Conservation (phyloP, 1,140 invertebrate species). For the Halyomorpha halys region DNA sequence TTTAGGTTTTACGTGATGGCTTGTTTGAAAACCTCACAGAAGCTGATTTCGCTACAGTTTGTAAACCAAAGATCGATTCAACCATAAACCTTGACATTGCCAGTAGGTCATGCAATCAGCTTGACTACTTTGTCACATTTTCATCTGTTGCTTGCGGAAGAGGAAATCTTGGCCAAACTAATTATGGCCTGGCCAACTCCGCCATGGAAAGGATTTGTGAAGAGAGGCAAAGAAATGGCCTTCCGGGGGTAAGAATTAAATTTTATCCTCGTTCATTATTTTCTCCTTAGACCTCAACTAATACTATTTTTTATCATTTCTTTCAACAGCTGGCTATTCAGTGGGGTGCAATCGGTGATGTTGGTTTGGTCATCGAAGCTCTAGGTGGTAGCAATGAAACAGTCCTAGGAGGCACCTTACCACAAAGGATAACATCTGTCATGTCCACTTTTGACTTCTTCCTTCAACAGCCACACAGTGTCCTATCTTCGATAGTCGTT, state of each 20-base stretch:
- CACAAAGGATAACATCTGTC: conserved; percentile 84
- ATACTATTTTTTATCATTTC: conserved; percentile 22
- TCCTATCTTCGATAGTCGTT: conserved; percentile 69
- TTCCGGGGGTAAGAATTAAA: conserved; percentile 49
- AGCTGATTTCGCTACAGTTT: conserved; percentile 63
- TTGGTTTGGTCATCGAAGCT: conserved; percentile 78
- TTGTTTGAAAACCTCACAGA: conserved; percentile 79
- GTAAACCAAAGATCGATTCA: conserved; percentile 64
- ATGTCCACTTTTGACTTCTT: conserved; percentile 75
- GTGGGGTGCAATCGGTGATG: conserved; percentile 96
- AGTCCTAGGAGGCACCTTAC: conserved; percentile 82
- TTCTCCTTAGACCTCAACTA: too few species aligned
- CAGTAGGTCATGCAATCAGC: conserved; percentile 60
- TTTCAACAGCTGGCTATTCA: conserved; percentile 65
- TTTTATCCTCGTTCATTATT: background rate
- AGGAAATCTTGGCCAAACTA: conserved; percentile 88
- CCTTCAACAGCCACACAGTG: conserved; percentile 74
- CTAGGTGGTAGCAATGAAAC: conserved; percentile 76
- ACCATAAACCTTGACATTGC: conserved; percentile 65
- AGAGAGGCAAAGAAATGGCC: conserved; percentile 62
- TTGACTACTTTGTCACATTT: conserved; percentile 89
- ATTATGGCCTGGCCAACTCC: conserved; percentile 93
- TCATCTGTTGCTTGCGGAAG: conserved; percentile 89
- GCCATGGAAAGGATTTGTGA: conserved; percentile 92
- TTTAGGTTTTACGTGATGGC: conserved; percentile 65